Percentiles rank a stretch among this genome's conserved stretches.
Conservation (phyloP, 2,797 vertebrate species). For the Caiman crocodilus region DNA sequence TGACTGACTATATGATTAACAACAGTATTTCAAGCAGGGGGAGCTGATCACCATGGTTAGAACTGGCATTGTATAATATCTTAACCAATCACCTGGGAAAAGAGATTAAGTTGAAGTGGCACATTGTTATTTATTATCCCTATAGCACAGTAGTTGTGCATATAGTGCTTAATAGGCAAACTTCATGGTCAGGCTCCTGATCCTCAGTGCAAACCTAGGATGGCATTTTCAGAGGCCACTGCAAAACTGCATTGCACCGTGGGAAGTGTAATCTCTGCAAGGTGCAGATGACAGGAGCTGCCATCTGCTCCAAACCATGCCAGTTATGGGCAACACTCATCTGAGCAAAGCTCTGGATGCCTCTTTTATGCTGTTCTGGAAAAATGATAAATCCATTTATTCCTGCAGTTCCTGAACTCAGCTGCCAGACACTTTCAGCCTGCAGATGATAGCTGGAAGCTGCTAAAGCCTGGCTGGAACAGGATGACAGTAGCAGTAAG, state of each 20-base stretch:
- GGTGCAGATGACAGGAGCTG: conserved; percentile 1
- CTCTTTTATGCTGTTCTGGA: neutral
- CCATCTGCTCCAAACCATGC: neutral
- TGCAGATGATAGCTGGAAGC: neutral
- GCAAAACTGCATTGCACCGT: fast-evolving
- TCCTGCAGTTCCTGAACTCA: conserved; percentile 1
- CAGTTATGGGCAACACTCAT: neutral
- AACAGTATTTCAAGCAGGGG: neutral
- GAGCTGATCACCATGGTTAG: neutral
- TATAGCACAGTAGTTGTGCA: neutral
- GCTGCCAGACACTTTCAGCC: conserved; percentile 36
- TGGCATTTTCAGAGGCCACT: neutral
- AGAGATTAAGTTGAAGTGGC: neutral
- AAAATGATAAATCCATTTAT: conserved; percentile 4
- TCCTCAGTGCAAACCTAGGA: neutral
- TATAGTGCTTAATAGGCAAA: neutral
- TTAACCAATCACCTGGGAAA: neutral
- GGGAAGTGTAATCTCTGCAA: neutral
- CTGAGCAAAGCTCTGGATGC: neutral
- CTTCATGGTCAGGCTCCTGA: neutral
- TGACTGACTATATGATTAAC: conserved; percentile 7
- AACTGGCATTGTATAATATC: neutral
- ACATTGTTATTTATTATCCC: neutral
- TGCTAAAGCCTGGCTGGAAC: neutral
- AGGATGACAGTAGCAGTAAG: neutral